Evolutionary conservation across 2,113 vertebrate species (phyloP).

Genomic region (Hippocampus zosterae): DNA sequence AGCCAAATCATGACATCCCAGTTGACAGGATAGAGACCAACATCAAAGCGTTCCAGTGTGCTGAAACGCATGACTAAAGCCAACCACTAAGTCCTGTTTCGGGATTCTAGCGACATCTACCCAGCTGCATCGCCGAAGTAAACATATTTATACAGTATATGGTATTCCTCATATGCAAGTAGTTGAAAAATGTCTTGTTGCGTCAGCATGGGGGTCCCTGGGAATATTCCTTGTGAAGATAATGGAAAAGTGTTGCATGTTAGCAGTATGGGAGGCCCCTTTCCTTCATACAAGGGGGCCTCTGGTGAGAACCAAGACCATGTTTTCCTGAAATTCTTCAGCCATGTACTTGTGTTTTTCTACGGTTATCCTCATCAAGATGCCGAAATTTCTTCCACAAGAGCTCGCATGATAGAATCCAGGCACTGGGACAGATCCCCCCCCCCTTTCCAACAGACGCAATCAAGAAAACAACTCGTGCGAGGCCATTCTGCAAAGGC

Average conservation of each 20-base stretch:
- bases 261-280: constrained; percentile 22
- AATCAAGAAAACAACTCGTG: constrained; percentile 32
- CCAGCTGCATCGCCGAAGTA: constrained; percentile 16
- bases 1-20: constrained; percentile 8
- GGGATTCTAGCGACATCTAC: constrained; percentile 2
- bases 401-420: constrained; percentile 11
- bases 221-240: constrained; percentile 48
- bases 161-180: constrained; percentile 49
- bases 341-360: constrained; percentile 59
- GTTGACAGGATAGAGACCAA: constrained; percentile 19
- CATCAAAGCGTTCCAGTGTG: constrained; percentile 16
- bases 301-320: constrained; percentile 42
- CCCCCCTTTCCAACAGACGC: not conserved
- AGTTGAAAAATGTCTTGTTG: constrained; percentile 41
- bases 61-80: constrained; percentile 29
- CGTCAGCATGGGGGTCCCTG: constrained; percentile 56
- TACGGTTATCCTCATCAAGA: constrained; percentile 50
- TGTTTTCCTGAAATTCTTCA: constrained; percentile 67
- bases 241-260: constrained; percentile 29
- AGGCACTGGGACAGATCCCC: not conserved
- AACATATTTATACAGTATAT: constrained; percentile 11
- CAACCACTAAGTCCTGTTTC: constrained; percentile 18
- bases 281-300: constrained; percentile 47
- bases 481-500: constrained; percentile 36
- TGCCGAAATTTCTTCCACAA: constrained; percentile 26